Evolutionary conservation across 1,140 invertebrate species (phyloP).

Genomic region (Ectropis grisescens): DNA sequence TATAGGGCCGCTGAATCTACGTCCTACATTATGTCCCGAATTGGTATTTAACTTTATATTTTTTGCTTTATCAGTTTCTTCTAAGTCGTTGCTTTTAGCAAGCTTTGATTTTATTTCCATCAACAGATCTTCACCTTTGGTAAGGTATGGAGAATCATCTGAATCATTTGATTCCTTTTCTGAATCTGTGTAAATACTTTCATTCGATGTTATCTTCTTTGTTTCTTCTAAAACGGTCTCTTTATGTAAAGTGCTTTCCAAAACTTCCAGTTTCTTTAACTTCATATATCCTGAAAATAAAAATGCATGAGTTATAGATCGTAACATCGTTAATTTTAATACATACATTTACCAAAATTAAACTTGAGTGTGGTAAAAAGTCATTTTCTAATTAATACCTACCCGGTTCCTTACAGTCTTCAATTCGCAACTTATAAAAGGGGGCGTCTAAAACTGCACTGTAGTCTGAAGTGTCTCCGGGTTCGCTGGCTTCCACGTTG

Average conservation of each 20-base stretch:
- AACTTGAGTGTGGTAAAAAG: too few relatives aligned
- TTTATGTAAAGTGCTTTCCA: conserved; percentile 44
- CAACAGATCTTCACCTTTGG: conserved; percentile 27
- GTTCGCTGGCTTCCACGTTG: conserved; percentile 80
- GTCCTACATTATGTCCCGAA: conserved; percentile 6
- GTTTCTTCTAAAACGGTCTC: conserved; percentile 24
- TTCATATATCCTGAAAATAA: conserved; percentile 69
- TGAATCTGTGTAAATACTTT: conserved; percentile 53
- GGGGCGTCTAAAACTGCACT: conserved; percentile 73
- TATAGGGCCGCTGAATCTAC: conserved; percentile 29
- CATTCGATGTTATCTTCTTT: conserved; percentile 27
- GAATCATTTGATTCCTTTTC: conserved; percentile 55
- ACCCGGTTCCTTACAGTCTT: conserved; percentile 73
- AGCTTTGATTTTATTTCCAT: conserved; percentile 31
- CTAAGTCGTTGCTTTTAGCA: conserved; percentile 2
- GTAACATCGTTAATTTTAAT: too few relatives aligned
- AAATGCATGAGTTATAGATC: conserved; percentile 1
- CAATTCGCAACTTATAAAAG: conserved; percentile 76
- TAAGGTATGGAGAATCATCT: conserved; percentile 30
- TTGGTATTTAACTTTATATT: conserved; percentile 9
- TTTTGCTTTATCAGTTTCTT: conserved; percentile 1
- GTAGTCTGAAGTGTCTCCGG: conserved; percentile 73
- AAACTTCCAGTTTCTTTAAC: conserved; percentile 65
- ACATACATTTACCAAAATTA: too few relatives aligned
- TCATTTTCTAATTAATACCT: too few relatives aligned